Percentiles rank a stretch among this genome's conserved stretches.
Evolutionary conservation across 23 tunicate species (phyloP).

Genomic region (Ascidia mentula): DNA sequence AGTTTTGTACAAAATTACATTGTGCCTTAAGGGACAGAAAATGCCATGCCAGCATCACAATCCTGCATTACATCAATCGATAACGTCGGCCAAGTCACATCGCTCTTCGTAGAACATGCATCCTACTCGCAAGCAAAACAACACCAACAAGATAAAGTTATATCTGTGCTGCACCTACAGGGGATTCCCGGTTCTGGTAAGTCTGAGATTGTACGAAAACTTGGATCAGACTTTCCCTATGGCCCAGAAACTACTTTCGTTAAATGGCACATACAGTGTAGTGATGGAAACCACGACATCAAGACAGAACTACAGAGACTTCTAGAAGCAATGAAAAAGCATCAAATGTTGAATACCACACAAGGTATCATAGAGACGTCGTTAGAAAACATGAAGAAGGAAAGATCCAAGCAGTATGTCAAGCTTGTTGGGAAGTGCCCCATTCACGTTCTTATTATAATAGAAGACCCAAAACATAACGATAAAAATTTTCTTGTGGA

Average conservation of each 20-base stretch:
- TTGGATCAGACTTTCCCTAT: background rate
- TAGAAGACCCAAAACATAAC: too few species aligned
- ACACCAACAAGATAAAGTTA: background rate
- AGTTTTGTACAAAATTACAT: too few species aligned
- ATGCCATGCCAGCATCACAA: too few species aligned
- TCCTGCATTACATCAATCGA: background rate
- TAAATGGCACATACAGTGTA: background rate
- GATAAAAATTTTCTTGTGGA: too few species aligned
- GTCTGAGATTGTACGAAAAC: background rate
- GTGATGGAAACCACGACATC: background rate
- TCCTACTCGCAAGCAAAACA: background rate
- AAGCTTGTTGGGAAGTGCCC: too few species aligned
- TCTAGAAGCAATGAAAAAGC: background rate
- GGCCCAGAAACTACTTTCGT: background rate
- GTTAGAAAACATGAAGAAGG: background rate
- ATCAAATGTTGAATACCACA: background rate
- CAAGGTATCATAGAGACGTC: background rate
- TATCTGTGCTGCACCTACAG: background rate
- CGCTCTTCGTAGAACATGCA: background rate
- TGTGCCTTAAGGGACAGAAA: too few species aligned
- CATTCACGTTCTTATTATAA: too few species aligned
- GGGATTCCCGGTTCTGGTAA: background rate
- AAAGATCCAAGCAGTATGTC: too few species aligned
- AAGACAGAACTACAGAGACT: background rate
- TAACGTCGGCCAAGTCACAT: background rate